These are phyloP conservation scores for Erithacus rubecula DNA, from an alignment of 2,797 vertebrate genomes.

Conservation along the genomic window DNA sequence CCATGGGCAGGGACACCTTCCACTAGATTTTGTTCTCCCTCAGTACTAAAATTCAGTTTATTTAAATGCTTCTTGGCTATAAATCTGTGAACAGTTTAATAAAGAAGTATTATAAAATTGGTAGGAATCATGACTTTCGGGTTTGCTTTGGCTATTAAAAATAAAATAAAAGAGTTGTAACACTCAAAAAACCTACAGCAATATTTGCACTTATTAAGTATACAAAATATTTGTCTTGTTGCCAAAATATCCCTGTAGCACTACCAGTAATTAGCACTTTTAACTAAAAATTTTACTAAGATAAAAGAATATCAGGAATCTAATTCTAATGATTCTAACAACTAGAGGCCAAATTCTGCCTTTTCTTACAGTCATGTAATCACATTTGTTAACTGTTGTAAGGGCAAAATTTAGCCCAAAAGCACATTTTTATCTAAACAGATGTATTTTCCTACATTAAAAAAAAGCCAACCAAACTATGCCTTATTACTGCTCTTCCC, in stretches of 20 bases:
- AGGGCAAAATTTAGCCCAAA: neutral
- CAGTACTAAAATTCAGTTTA: neutral
- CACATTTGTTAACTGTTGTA: neutral
- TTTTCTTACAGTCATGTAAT: neutral
- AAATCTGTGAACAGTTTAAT: neutral
- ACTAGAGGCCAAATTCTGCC: neutral
- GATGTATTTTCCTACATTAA: neutral
- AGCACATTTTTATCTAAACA: neutral
- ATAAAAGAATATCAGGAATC: neutral
- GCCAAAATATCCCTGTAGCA: neutral
- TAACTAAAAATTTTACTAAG: neutral
- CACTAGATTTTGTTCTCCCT: neutral
- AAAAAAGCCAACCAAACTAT: neutral
- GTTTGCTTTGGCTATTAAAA: neutral
- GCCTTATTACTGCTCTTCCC: slow-evolving; percentile 29
- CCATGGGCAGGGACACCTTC: neutral
- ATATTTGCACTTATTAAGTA: neutral
- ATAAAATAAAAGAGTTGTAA: neutral
- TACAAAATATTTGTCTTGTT: neutral
- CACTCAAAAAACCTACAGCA: neutral
- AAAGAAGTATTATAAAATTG: neutral
- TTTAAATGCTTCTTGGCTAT: neutral
- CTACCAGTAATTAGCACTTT: slow-evolving; percentile 13
- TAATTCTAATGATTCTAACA: neutral
- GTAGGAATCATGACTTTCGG: neutral